These are phyloP conservation scores for Eutolmus rufibarbis DNA, from an alignment of 2,888 invertebrate species.

Conservation along the genomic window DNA sequence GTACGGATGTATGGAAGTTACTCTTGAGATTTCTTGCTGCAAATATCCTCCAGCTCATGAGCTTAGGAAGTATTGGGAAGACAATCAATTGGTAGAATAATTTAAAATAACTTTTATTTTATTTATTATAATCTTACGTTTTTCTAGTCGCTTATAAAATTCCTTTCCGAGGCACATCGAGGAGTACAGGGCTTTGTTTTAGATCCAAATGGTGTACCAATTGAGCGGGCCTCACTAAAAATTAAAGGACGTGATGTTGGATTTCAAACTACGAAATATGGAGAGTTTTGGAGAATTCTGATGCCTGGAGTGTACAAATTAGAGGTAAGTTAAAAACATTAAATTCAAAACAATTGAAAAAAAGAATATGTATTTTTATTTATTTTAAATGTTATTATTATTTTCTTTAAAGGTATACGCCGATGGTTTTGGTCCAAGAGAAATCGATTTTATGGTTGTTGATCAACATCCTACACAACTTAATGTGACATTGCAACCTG, in stretches of 20 bases:
- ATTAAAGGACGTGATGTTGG: constrained; percentile 84
- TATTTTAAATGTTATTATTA: not conserved
- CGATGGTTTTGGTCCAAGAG: constrained; percentile 82
- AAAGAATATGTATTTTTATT: too few relatives aligned
- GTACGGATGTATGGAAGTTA: constrained; percentile 95
- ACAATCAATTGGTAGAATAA: constrained; percentile 77
- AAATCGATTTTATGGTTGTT: constrained; percentile 85
- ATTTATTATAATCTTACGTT: not conserved
- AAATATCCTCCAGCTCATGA: constrained; percentile 87
- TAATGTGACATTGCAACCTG: constrained; percentile 80
- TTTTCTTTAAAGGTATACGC: constrained; percentile 73
- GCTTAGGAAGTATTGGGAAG: constrained; percentile 84
- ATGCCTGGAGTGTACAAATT: constrained; percentile 86
- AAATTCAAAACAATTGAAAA: not conserved
- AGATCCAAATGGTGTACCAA: constrained; percentile 78
- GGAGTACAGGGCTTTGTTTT: constrained; percentile 89
- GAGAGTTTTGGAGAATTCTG: constrained; percentile 94
- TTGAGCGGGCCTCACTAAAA: constrained; percentile 80
- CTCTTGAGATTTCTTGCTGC: constrained; percentile 92
- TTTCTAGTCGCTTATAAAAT: constrained; percentile 78
- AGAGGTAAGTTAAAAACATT: constrained; percentile 68
- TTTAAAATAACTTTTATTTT: not conserved
- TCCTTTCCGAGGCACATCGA: constrained; percentile 84
- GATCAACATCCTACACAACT: constrained; percentile 85
- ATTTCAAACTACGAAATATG: constrained; percentile 85